These are phyloP conservation scores for Sycobia sp. DNA, from an alignment of 1,140 invertebrate genomes.

Conservation along the genomic window DNA sequence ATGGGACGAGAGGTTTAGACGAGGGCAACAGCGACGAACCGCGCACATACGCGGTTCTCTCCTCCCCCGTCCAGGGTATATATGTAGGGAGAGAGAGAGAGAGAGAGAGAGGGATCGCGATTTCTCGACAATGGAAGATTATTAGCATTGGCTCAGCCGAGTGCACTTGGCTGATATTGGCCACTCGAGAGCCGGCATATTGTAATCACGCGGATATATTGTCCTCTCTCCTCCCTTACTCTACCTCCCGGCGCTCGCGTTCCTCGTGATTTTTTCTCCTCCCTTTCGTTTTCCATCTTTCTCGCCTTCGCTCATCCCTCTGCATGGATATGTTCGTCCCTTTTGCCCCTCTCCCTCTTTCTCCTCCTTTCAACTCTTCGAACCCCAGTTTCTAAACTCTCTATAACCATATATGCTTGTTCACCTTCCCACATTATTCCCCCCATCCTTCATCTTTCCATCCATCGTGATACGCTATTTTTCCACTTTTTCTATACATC, in stretches of 20 bases:
- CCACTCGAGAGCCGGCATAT: conserved; percentile 46
- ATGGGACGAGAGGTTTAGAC: not conserved
- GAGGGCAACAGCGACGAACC: not conserved
- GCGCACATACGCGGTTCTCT: too few relatives aligned
- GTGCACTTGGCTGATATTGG: conserved; percentile 31
- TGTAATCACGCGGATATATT: conserved; percentile 56
- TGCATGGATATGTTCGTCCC: conserved; percentile 9
- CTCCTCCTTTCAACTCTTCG: conserved; percentile 10
- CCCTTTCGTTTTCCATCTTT: conserved; percentile 17
- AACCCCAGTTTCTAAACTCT: not conserved
- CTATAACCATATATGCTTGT: not conserved
- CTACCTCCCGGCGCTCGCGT: not conserved
- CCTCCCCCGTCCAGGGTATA: too few relatives aligned
- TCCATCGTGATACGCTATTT: not conserved
- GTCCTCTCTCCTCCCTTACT: conserved; percentile 42
- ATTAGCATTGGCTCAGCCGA: conserved; percentile 31
- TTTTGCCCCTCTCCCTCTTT: conserved; percentile 19
- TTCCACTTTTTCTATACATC: not conserved
- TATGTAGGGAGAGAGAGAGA: too few relatives aligned
- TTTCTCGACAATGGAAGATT: conserved; percentile 32
- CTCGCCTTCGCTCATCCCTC: not conserved
- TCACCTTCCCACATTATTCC: not conserved
- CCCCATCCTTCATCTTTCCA: not conserved
- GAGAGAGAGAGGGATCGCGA: conserved; percentile 17
- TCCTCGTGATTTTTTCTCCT: conserved; percentile 31